Evolutionary conservation across 1,140 invertebrate genomes (phyloP).

Genomic region (Zaprionus kolodkinae): DNA sequence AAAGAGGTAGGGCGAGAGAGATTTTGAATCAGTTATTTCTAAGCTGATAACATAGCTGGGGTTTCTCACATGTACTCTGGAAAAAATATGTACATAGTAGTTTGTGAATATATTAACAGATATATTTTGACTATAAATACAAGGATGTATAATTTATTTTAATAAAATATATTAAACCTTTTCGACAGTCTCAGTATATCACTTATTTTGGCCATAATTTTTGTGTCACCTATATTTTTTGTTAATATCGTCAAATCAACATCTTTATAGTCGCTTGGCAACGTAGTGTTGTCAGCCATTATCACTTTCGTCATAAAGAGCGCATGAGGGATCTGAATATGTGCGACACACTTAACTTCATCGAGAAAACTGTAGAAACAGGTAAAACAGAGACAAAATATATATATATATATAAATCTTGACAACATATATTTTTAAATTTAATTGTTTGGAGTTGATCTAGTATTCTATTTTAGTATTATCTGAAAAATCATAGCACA

Average conservation of each 20-base stretch:
- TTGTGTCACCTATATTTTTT: slow-evolving; percentile 58
- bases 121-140: neutral
- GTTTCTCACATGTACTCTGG: neutral
- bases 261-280: slow-evolving; percentile 77
- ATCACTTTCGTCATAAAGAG: slow-evolving; percentile 77
- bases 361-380: slow-evolving; percentile 57
- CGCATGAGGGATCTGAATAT: slow-evolving; percentile 68
- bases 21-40: neutral
- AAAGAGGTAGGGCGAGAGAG: neutral
- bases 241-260: slow-evolving; percentile 57
- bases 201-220: slow-evolving; percentile 55
- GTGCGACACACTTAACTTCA: slow-evolving; percentile 64
- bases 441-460: neutral
- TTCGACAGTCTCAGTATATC: slow-evolving; percentile 66
- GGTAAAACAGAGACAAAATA: neutral
- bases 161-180: slow-evolving; percentile 69
- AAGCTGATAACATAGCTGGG: neutral
- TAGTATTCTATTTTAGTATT: neutral
- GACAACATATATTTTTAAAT: neutral
- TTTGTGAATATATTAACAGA: neutral
- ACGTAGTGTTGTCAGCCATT: slow-evolving; percentile 60
- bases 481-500: neutral
- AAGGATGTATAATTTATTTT: neutral
- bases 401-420: no score
- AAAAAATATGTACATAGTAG: no score